Conservation (phyloP, 2,797 vertebrate genomes). For the Coccyzus lansbergi region DNA sequence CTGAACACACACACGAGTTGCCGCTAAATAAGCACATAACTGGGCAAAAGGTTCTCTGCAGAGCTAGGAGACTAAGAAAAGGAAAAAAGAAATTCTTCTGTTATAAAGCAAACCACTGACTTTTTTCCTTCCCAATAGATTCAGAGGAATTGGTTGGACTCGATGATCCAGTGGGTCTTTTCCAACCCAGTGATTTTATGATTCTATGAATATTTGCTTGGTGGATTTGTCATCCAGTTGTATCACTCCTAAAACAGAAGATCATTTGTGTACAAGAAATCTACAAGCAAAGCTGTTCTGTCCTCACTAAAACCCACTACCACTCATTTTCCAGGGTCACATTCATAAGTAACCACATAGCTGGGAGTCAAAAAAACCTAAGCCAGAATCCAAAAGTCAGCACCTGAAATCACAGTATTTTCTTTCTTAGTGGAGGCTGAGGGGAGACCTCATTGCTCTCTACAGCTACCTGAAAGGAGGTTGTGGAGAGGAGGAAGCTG, state of each 20-base stretch:
- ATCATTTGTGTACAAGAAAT: neutral
- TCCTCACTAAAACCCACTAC: neutral
- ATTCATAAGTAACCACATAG: neutral
- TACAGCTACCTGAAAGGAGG: no score
- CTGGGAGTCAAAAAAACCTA: neutral
- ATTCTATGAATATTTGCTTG: neutral
- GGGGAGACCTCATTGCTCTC: no score
- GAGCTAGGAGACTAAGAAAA: neutral
- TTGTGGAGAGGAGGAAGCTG: no score
- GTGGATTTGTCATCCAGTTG: neutral
- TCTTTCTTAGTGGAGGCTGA: no score
- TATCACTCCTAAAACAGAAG: neutral
- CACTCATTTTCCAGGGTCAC: neutral
- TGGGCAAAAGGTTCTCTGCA: neutral
- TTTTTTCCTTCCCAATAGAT: neutral
- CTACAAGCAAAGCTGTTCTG: neutral
- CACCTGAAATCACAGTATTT: neutral
- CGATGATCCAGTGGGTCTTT: no score
- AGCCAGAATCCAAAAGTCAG: neutral
- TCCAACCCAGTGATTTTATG: no score
- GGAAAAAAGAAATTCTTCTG: neutral
- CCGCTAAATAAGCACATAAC: neutral
- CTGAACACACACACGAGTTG: neutral
- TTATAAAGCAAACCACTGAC: neutral
- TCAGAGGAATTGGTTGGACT: neutral